These are phyloP conservation scores for Poecilobothrus nobilitatus DNA, from an alignment of 2,888 invertebrate species.

Conservation along the genomic window DNA sequence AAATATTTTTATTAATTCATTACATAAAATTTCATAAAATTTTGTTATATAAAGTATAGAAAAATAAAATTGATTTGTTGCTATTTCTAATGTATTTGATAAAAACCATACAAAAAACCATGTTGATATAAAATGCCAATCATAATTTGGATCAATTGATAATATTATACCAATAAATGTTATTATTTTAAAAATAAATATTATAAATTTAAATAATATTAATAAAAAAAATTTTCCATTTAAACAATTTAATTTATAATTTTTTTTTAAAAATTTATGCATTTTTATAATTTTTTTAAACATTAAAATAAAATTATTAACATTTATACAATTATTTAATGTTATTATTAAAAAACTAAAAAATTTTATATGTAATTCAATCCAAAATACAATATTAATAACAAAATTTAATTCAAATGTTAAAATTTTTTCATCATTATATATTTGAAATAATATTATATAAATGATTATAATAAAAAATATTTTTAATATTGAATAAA, in stretches of 20 bases:
- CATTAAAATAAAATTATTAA: not conserved
- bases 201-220: not conserved
- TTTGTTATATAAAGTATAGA: not conserved
- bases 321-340: not conserved
- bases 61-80: not conserved
- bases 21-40: not conserved
- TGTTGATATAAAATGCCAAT: constrained; percentile 1
- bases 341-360: not conserved
- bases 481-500: not conserved
- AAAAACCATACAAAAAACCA: not conserved
- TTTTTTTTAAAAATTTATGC: not conserved
- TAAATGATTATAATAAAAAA: not conserved
- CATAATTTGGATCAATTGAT: not conserved
- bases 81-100: not conserved
- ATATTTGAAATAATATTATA: not conserved
- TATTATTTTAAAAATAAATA: not conserved
- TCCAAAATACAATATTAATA: not conserved
- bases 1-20: not conserved
- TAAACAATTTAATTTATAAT: not conserved
- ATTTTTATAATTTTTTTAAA: not conserved
- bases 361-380: not conserved
- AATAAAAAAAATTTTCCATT: not conserved
- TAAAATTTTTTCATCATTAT: not conserved
- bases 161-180: not conserved
- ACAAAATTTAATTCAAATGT: constrained; percentile 1